Conservation (phyloP, 1,140 invertebrate genomes). For the Microvelia longipes region DNA sequence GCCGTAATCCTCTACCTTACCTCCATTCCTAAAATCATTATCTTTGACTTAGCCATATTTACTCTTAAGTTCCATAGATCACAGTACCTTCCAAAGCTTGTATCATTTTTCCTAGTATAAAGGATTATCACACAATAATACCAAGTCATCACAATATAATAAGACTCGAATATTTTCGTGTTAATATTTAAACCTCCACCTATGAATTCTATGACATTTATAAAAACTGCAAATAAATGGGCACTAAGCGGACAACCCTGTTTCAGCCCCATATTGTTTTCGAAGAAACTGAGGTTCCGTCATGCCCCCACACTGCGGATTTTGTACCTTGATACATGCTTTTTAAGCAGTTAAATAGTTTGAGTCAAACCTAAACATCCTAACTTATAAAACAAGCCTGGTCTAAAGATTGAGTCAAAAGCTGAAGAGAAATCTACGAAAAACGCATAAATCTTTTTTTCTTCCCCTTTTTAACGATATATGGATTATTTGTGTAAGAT, state of each 20-base stretch:
- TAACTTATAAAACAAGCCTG: not conserved
- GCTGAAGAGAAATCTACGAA: slow-evolving; percentile 9
- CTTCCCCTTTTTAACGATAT: too few species aligned
- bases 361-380: not conserved
- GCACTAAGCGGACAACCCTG: slow-evolving; percentile 5
- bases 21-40: not conserved
- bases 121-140: not conserved
- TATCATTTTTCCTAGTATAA: not conserved
- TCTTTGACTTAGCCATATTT: not conserved
- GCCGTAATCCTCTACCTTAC: not conserved
- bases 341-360: not conserved
- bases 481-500: too few species aligned
- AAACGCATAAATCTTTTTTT: slow-evolving; percentile 4
- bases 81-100: slow-evolving; percentile 8
- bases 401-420: not conserved
- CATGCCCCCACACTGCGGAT: not conserved
- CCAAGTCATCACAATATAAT: slow-evolving; percentile 8
- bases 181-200: not conserved
- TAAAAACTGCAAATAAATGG: slow-evolving; percentile 4
- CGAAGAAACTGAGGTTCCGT: not conserved
- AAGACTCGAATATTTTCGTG: slow-evolving; percentile 2
- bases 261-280: not conserved
- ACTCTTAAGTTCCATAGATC: slow-evolving; percentile 6
- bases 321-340: not conserved
- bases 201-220: slow-evolving; percentile 5